Percentiles rank a stretch among this genome's conserved stretches.
Conservation (phyloP, 1,140 invertebrate species). For the Hirudo medicinalis region DNA sequence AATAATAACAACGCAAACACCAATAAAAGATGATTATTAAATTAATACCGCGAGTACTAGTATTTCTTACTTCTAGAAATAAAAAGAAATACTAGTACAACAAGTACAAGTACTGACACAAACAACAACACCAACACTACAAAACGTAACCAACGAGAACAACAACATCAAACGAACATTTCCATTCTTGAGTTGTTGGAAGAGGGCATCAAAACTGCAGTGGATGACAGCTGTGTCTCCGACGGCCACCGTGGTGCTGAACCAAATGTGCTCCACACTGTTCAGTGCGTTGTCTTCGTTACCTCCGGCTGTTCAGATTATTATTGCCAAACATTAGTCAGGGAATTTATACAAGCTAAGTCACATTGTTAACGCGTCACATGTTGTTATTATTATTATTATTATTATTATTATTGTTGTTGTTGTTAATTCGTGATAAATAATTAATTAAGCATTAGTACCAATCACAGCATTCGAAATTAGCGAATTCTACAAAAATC, state of each 20-base stretch:
- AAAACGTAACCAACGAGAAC: no score
- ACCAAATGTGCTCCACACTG: conserved; percentile 21
- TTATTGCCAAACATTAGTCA: not conserved
- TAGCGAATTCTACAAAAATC: no score
- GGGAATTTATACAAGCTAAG: not conserved
- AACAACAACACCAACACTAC: not conserved
- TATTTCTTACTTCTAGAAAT: not conserved
- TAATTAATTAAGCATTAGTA: not conserved
- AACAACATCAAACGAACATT: conserved; percentile 4
- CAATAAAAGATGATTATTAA: not conserved
- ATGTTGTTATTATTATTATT: no score
- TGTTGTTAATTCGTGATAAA: not conserved
- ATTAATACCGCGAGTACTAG: not conserved
- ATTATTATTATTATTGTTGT: no score
- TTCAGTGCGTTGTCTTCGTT: conserved; percentile 10
- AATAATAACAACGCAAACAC: not conserved
- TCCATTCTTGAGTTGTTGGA: conserved; percentile 21
- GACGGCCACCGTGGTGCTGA: conserved; percentile 20
- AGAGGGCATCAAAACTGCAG: conserved; percentile 26
- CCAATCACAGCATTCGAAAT: no score
- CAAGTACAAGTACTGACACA: not conserved
- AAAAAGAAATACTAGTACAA: not conserved
- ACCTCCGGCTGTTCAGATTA: not conserved
- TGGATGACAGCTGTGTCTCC: conserved; percentile 26
- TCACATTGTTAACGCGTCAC: no score